Percentiles rank a stretch among this genome's conserved stretches.
Evolutionary conservation across 2,797 vertebrate species (phyloP).

Genomic region (Rhynchonycteris naso): DNA sequence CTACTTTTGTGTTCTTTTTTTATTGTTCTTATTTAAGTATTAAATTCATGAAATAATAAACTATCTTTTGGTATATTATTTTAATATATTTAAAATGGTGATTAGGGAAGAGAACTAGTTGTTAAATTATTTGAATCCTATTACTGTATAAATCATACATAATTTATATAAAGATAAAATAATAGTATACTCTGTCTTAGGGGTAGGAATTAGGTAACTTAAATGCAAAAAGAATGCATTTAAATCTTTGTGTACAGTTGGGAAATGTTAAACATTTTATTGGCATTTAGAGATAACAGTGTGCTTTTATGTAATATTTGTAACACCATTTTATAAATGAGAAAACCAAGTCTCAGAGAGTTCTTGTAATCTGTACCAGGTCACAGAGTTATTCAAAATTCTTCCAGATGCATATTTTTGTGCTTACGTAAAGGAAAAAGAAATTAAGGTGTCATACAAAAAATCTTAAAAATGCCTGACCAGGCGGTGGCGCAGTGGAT

Average conservation of each 20-base stretch:
- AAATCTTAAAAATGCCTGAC: slow-evolving; percentile 46
- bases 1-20: too few relatives aligned
- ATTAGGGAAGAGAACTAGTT: too few relatives aligned
- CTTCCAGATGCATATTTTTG: not conserved
- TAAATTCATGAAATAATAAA: too few relatives aligned
- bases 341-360: not conserved
- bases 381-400: not conserved
- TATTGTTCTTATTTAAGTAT: too few relatives aligned
- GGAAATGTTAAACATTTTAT: slow-evolving; percentile 12
- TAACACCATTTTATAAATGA: not conserved
- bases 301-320: not conserved
- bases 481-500: too few relatives aligned
- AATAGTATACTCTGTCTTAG: not conserved
- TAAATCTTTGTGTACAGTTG: slow-evolving; percentile 3
- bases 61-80: too few relatives aligned
- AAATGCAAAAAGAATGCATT: not conserved
- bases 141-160: not conserved
- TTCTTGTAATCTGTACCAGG: not conserved
- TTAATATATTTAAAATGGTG: too few relatives aligned
- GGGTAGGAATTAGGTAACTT: not conserved
- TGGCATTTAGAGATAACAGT: not conserved
- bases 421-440: not conserved
- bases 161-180: slow-evolving; percentile 1
- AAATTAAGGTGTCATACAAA: not conserved
- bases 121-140: too few relatives aligned